These are phyloP conservation scores for Limnephilus rhombicus DNA, from an alignment of 2,888 invertebrate genomes.

Conservation along the genomic window DNA sequence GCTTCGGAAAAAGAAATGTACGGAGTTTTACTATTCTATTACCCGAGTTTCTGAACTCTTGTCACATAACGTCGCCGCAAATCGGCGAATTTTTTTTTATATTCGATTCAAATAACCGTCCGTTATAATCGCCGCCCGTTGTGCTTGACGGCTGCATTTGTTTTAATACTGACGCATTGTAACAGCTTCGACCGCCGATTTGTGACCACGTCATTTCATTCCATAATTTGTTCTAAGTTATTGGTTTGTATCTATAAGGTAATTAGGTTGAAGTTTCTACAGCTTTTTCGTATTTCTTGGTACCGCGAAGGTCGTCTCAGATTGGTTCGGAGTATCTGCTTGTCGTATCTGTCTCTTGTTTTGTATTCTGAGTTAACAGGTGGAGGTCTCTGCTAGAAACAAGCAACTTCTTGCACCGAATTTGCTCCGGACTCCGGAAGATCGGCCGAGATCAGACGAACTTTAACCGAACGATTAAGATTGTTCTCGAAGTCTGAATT, in stretches of 20 bases:
- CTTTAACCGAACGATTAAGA: constrained; percentile 5
- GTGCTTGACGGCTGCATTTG: too few species aligned
- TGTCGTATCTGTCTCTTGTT: constrained; percentile 63
- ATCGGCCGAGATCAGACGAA: constrained; percentile 8
- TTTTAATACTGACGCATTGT: too few species aligned
- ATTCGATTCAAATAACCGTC: too few species aligned
- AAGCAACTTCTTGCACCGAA: constrained; percentile 18
- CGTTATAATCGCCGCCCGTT: too few species aligned
- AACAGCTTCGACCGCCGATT: too few species aligned
- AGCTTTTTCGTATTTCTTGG: constrained; percentile 5
- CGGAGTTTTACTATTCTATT: too few species aligned
- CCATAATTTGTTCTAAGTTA: too few species aligned
- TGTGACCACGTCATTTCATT: too few species aligned
- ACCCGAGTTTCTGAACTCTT: too few species aligned
- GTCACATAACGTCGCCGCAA: too few species aligned
- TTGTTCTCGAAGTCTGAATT: constrained; percentile 26
- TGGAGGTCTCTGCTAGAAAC: constrained; percentile 62
- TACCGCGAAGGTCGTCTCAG: constrained; percentile 3
- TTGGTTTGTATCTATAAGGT: too few species aligned
- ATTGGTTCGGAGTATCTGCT: constrained; percentile 35
- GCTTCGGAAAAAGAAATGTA: background rate
- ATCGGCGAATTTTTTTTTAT: too few species aligned
- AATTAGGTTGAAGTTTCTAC: background rate
- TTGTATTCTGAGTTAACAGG: constrained; percentile 65
- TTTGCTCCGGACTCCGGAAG: background rate